A percentile compares a stretch with the other conserved stretches of the same genome.
Conservation (phyloP, 2,113 vertebrate species). For the Clarias magur region DNA sequence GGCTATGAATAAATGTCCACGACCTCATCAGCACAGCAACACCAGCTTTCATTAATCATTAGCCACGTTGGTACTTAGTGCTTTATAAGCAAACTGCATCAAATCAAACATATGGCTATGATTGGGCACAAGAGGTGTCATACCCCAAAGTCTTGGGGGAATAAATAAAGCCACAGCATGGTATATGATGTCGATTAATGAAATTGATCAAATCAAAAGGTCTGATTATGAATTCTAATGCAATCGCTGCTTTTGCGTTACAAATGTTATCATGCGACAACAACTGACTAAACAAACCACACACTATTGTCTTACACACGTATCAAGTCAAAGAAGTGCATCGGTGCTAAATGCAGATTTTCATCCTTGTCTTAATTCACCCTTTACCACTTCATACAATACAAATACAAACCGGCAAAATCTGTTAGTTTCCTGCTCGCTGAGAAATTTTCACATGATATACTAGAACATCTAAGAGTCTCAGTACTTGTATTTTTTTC, state of each 20-base stretch:
- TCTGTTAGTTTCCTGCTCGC: slow-evolving; percentile 24
- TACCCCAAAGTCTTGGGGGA: slow-evolving; percentile 31
- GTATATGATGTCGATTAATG: neutral
- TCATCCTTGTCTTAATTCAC: slow-evolving; percentile 19
- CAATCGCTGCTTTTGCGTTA: slow-evolving; percentile 24
- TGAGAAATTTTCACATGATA: neutral
- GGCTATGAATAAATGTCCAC: neutral
- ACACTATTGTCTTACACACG: slow-evolving; percentile 57
- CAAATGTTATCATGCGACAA: slow-evolving; percentile 22
- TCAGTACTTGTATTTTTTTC: neutral
- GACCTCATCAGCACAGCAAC: slow-evolving; percentile 32
- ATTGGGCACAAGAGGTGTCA: slow-evolving; percentile 62
- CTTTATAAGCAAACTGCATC: slow-evolving; percentile 24
- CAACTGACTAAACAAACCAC: slow-evolving; percentile 23
- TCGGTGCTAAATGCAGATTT: slow-evolving; percentile 37
- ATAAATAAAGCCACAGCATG: slow-evolving; percentile 22
- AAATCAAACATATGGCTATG: slow-evolving; percentile 28
- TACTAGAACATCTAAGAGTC: too few species aligned
- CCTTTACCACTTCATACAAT: slow-evolving; percentile 25
- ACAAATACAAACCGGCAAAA: slow-evolving; percentile 34
- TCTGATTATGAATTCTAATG: slow-evolving; percentile 13
- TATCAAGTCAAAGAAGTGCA: slow-evolving; percentile 39
- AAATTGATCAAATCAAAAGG: neutral
- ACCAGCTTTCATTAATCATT: slow-evolving; percentile 17
- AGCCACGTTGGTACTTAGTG: slow-evolving; percentile 1